Base-by-base conservation (phyloP, 1,140 invertebrate species). In the Brachionus paranguensis region DNA sequence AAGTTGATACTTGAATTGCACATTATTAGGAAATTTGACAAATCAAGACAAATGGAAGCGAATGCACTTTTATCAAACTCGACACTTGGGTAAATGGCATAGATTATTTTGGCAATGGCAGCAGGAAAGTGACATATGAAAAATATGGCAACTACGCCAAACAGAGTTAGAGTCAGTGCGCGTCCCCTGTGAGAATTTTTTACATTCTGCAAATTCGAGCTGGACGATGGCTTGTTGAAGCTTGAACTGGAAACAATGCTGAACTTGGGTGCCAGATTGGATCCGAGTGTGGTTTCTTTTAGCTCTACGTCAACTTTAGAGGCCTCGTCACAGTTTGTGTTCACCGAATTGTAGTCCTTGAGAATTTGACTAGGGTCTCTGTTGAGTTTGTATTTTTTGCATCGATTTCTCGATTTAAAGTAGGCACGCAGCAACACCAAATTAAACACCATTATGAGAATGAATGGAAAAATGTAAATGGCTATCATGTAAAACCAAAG, bases 401-500 rank as follows among this genome's bases (percentile, higher is more conserved):
- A 81, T 81, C 78, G 20, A 45, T 81, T 60, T 81, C 24, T 60
- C 8, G 78, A 81, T 60, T 27, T 43, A 37, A 81, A 60, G 24
- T 64, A 81, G n/a, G 78, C 53, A 27, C 64, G 20, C 64, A 81
- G 7, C 27, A 81, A 17, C 24, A 64, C 37, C 6, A 60, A 41
- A 47, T 81, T 81, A 14, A 81, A 81, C 4, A 81, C 11, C 24
- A 81, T 14, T 6, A 68, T 81, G 12, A 81, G 33, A 27, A 60
- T 27, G 14, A 81, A 68, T 43, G 78, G 78, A 17, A 81, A 81
- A 17, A 68, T 64, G 29, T 81, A 81, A 68, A 81, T 68, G n/a
- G 78, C 78, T 43, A 81, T 17, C 78, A 81, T 60, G 53, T 81
- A 81, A 47, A 81, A 81, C 78, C 78, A 81, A 10, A 81, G 43